Conservation (phyloP, 2,113 vertebrate genomes). For the Sapayoa aenigma region DNA sequence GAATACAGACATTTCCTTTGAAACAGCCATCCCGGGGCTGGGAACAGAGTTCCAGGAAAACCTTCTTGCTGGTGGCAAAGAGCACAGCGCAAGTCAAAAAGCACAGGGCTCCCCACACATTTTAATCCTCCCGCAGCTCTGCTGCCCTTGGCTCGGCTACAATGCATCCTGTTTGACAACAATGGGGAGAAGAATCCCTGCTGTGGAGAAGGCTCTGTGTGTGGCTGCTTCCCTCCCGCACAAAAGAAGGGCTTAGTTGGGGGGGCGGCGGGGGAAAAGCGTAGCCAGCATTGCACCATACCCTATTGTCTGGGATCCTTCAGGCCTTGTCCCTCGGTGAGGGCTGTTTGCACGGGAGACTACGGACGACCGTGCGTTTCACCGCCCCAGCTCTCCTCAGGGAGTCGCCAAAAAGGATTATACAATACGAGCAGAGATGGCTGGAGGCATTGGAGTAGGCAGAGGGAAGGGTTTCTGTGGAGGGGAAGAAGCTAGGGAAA, state of each 20-base stretch:
- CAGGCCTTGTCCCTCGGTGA: background rate
- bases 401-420: background rate
- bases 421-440: background rate
- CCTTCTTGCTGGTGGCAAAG: background rate
- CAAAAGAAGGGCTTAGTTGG: background rate
- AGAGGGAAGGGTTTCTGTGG: background rate
- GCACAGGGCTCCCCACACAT: background rate
- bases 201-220: background rate
- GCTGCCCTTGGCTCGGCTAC: background rate
- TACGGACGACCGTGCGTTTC: rapidly evolving
- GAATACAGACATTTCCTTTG: background rate
- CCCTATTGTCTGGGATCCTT: background rate
- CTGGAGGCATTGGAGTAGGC: background rate
- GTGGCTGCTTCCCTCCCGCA: slow-evolving; percentile 23
- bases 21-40: background rate
- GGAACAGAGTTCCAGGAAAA: slow-evolving; percentile 34
- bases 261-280: background rate
- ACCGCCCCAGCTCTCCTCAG: background rate
- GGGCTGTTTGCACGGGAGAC: background rate
- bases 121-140: background rate
- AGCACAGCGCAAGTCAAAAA: background rate
- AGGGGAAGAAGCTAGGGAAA: background rate
- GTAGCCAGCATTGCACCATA: slow-evolving; percentile 29
- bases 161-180: background rate
- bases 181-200: slow-evolving; percentile 28